Evolutionary conservation across 1,140 invertebrate genomes (phyloP).

Genomic region (Aphidius gifuensis): DNA sequence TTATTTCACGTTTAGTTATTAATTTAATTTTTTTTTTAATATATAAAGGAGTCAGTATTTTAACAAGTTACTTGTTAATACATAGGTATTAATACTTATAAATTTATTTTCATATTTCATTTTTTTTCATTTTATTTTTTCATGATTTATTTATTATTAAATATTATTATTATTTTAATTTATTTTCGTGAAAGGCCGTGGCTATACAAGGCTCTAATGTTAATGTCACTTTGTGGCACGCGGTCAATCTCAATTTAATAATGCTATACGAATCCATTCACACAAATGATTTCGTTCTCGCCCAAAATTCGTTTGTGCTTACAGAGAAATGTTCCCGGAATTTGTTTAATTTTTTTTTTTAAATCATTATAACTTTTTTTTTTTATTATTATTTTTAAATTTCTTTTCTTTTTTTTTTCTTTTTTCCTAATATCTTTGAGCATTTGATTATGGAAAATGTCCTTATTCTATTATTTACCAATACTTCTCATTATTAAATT

Average conservation of each 20-base stretch:
- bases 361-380: slow-evolving; percentile 7
- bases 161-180: background rate
- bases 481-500: too few species aligned
- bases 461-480: background rate
- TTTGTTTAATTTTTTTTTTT: slow-evolving; percentile 12
- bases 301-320: slow-evolving; percentile 27
- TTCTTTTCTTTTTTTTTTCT: background rate
- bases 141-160: background rate
- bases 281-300: slow-evolving; percentile 27
- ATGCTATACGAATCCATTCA: slow-evolving; percentile 28
- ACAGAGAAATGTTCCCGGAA: slow-evolving; percentile 29
- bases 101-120: slow-evolving; percentile 36
- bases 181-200: slow-evolving; percentile 47
- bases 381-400: slow-evolving; percentile 1
- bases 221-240: slow-evolving; percentile 52
- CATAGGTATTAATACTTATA: slow-evolving; percentile 44
- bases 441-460: slow-evolving; percentile 18
- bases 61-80: slow-evolving; percentile 39
- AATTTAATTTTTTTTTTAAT: slow-evolving; percentile 16
- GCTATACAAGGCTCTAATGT: slow-evolving; percentile 52
- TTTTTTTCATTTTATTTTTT: background rate
- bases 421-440: slow-evolving; percentile 27
- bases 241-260: slow-evolving; percentile 41
- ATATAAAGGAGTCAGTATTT: slow-evolving; percentile 32
- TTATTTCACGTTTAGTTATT: slow-evolving; percentile 8